Evolutionary conservation across 2,888 invertebrate species (phyloP), one percentile per base, ranked within the genome.

Genomic region (Neoscelio sp.): DNA sequence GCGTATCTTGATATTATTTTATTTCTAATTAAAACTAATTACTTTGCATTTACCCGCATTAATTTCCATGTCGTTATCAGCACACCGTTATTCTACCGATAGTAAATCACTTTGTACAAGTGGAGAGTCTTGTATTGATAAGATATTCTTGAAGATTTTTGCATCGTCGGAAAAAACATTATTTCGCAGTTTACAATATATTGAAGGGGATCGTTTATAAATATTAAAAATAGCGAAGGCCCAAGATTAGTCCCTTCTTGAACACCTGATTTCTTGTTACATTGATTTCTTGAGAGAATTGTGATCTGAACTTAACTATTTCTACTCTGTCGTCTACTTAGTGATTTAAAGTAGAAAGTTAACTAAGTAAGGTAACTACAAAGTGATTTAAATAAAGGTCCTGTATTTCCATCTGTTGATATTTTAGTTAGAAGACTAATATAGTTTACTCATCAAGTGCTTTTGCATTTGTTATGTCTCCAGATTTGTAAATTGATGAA

Each of bases 241-340:
- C 35, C 35, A n/a, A 35, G 35, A 3, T n/a, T 10, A 1, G 35
- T n/a, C 8, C 30, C 30, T 30, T 30, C 8, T n/a, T 7, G 30
- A 7, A 30, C 30, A 30, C 35, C 35, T 3, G 35, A 35, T n/a
- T n/a, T n/a, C n/a, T n/a, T 35, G 35, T 35, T 35, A 35, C 35
- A 35, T 12, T 2, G 13, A 35, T 35, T 35, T 35, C 35, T 12
- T 2, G 1, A 35, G 35, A 35, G 4, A 35, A 35, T 12, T 35
- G 13, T 2, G 10, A 12, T 12, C n/a, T 12, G 2, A 35, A 13
- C n/a, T 35, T 35, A 6, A 35, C 35, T n/a, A 42, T 42, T 42
- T 42, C 17, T 4, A 17, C 7, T 8, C 17, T n/a, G n/a, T n/a
- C n/a, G n/a, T n/a, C n/a, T n/a, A n/a, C n/a, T n/a, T n/a, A n/a